Evolutionary conservation across 2,888 invertebrate genomes (phyloP), one percentile per base, ranked within the genome.

Genomic region (Polia nebulosa): DNA sequence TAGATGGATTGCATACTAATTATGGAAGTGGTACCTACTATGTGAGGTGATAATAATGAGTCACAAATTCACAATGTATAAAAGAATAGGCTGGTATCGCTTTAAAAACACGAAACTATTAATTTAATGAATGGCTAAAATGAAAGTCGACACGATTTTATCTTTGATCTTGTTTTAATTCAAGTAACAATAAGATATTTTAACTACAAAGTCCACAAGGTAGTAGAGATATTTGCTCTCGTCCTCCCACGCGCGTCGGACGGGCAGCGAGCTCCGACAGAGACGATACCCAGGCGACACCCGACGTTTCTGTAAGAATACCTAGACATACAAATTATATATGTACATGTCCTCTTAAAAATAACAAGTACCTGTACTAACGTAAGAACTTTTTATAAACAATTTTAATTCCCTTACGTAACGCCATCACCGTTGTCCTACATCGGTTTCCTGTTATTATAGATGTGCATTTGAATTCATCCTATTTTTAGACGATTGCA

Each of bases 401-500:
- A 15, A 74, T 53, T 56, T 49, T 22, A 58, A 64, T 60, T 69
- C 52, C 25, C 34, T 77, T 77, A 29, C 52, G 53, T 63, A 65
- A 73, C 55, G 36, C 51, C 61, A 57, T 56, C 53, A 58, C 53
- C 52, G 59, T 53, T 70, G 82, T 78, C 82, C 79, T 78, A 82
- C 67, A 74, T 78, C 11, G 27, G 61, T 64, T 78, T 80, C 79
- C 79, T 78, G 82, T 67, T 65, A 51, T 61, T 59, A 55, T 61
- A 67, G 41, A 66, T 63, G 60, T 78, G 64, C 59, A 73, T 78
- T 81, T 69, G 45, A 72, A 58, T 65, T 55, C 47, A 68, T 64
- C 20, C 70, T 80, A 81, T 80, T 82, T 81, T 68, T 78, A 82
- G 67, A 52, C 8, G 62, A 78, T 73, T 62, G 62, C 62, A 62